Conservation (phyloP, 1,140 invertebrate species). For the Drosophila pectinifera region DNA sequence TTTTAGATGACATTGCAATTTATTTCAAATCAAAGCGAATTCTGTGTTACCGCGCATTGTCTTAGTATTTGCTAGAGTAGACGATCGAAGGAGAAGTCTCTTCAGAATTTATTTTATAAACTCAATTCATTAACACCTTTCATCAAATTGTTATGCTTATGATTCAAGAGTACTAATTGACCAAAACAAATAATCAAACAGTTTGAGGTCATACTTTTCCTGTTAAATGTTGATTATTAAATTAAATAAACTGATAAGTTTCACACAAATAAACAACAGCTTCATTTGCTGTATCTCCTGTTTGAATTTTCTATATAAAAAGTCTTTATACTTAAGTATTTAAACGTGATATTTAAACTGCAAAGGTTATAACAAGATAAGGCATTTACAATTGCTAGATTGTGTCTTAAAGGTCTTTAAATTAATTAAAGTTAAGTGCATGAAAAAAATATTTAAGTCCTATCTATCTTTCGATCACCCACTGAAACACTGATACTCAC, state of each 20-base stretch:
- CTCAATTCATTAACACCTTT: conserved; percentile 12
- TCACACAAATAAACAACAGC: background rate
- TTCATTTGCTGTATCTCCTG: background rate
- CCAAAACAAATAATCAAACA: background rate
- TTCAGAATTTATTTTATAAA: background rate
- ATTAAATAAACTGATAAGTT: conserved; percentile 8
- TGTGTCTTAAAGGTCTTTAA: background rate
- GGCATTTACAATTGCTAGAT: background rate
- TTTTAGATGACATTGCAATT: background rate
- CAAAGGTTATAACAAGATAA: background rate
- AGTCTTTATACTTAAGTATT: background rate
- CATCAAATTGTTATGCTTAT: background rate
- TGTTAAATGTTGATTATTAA: conserved; percentile 5
- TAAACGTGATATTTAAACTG: background rate
- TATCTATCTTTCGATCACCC: too few species aligned
- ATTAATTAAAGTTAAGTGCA: background rate
- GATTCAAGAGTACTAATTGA: conserved; percentile 5
- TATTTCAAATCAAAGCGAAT: background rate
- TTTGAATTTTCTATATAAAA: background rate
- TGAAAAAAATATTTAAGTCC: background rate
- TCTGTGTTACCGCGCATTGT: too few species aligned
- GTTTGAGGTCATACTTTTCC: conserved; percentile 9
- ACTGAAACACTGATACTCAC: conserved; percentile 86
- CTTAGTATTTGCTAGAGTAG: too few species aligned
- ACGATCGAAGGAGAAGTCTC: conserved; percentile 1